A percentile compares a stretch with the other conserved stretches of the same genome.
phyloP scores from a whole-genome alignment of 2,888 invertebrate species.

The Seira musarum region DNA sequence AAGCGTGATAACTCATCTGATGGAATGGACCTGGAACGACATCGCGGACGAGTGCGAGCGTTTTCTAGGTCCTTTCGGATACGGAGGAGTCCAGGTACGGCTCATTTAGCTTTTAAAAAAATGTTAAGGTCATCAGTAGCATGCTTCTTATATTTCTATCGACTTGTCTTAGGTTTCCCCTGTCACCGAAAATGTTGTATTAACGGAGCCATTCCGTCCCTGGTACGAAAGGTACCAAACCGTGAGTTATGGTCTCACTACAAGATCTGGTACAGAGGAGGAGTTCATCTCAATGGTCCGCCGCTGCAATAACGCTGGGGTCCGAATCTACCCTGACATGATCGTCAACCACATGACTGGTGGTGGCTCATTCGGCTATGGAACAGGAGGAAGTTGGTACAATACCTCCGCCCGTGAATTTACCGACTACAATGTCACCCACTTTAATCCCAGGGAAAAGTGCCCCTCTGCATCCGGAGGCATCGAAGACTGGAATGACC shows the following conservation, averaged over 20 bases:
- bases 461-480: constrained; percentile 70
- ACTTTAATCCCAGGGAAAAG: constrained; percentile 71
- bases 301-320: constrained; percentile 85
- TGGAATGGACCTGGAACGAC: constrained; percentile 74
- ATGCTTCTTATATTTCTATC: neutral
- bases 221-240: constrained; percentile 93
- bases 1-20: constrained; percentile 73
- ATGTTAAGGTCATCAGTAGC: neutral
- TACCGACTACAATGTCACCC: constrained; percentile 70
- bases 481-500: constrained; percentile 72
- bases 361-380: constrained; percentile 72
- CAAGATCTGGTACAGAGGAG: constrained; percentile 83
- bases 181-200: constrained; percentile 80
- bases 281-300: constrained; percentile 84
- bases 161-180: constrained; percentile 74
- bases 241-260: constrained; percentile 83
- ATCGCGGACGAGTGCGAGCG: constrained; percentile 73
- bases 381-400: constrained; percentile 71
- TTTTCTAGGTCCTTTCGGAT: constrained; percentile 73
- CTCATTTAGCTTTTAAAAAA: neutral
- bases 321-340: constrained; percentile 86
- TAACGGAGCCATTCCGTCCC: constrained; percentile 76
- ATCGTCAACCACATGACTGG: constrained; percentile 92
- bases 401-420: constrained; percentile 67
- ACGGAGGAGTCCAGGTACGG: constrained; percentile 73